Percentiles rank a stretch among this genome's conserved stretches.
Evolutionary conservation across 2,113 vertebrate genomes (phyloP).

Genomic region (Syngnathoides biaculeatus): DNA sequence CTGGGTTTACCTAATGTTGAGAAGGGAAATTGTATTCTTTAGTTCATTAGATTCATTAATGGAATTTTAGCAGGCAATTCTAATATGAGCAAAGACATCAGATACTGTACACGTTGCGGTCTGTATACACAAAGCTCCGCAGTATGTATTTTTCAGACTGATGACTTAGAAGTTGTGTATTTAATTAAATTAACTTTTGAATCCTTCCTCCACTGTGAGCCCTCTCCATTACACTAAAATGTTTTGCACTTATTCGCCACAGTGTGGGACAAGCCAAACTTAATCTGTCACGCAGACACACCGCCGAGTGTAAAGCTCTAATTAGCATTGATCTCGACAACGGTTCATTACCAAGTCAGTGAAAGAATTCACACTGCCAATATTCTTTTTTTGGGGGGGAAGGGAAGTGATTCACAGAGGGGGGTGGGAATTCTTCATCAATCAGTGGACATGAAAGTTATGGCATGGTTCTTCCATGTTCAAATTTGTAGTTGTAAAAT

Average conservation of each 20-base stretch:
- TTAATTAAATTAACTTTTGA: conserved; percentile 41
- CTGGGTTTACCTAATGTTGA: neutral
- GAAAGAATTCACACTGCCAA: conserved; percentile 23
- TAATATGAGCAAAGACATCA: neutral
- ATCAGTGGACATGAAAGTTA: conserved; percentile 3
- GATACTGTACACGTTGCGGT: neutral
- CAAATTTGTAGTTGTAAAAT: neutral
- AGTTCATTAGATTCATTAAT: neutral
- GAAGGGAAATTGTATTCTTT: neutral
- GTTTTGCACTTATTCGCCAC: conserved; percentile 43
- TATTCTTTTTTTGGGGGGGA: conserved; percentile 23
- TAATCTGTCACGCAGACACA: conserved; percentile 54
- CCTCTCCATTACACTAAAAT: conserved; percentile 50
- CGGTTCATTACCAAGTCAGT: conserved; percentile 57
- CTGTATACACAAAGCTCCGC: neutral
- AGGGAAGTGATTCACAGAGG: neutral
- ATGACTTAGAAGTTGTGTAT: conserved; percentile 14
- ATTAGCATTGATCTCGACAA: conserved; percentile 60
- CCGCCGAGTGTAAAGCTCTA: conserved; percentile 64
- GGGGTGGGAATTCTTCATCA: neutral
- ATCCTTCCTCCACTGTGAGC: conserved; percentile 14
- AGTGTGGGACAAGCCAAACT: conserved; percentile 35
- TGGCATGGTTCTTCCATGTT: neutral
- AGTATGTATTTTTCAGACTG: conserved; percentile 11
- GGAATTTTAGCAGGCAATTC: neutral